Conservation (phyloP, 2,888 invertebrate species). For the Polietes domitor region DNA sequence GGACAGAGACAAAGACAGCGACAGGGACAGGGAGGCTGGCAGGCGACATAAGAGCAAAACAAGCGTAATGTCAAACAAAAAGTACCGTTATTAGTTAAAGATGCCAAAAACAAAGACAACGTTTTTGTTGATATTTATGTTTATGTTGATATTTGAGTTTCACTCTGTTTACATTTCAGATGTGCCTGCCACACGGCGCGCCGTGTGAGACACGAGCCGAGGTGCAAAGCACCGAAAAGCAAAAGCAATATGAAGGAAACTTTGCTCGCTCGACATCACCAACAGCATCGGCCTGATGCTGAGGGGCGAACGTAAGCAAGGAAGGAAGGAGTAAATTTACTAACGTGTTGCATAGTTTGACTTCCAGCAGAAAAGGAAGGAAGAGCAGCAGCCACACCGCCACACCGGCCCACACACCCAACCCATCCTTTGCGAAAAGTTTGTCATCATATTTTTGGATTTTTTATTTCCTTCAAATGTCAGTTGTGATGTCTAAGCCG, state of each 20-base stretch:
- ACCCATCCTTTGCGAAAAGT: slow-evolving; percentile 20
- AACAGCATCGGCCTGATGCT: too few relatives aligned
- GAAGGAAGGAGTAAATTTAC: slow-evolving; percentile 29
- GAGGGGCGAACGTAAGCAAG: too few relatives aligned
- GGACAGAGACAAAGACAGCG: background rate
- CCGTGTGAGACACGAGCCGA: slow-evolving; percentile 14
- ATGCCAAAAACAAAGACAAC: slow-evolving; percentile 63
- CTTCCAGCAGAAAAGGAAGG: background rate
- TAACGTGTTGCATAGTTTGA: slow-evolving; percentile 58
- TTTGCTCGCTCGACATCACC: background rate
- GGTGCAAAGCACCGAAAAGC: slow-evolving; percentile 15
- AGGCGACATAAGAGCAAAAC: slow-evolving; percentile 46
- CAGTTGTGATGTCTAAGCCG: slow-evolving; percentile 60
- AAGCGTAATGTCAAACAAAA: slow-evolving; percentile 66
- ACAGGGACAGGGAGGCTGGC: too few relatives aligned
- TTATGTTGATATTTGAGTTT: slow-evolving; percentile 58
- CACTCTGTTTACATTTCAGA: slow-evolving; percentile 57
- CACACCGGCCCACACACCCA: background rate
- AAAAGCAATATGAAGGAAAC: slow-evolving; percentile 35
- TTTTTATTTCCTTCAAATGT: slow-evolving; percentile 45
- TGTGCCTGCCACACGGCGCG: slow-evolving; percentile 36
- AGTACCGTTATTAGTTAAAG: slow-evolving; percentile 68
- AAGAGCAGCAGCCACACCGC: background rate
- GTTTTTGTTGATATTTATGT: slow-evolving; percentile 58
- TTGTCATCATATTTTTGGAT: slow-evolving; percentile 37